These are phyloP conservation scores for Stercorarius parasiticus DNA, from an alignment of 2,113 vertebrate genomes.

Conservation along the genomic window DNA sequence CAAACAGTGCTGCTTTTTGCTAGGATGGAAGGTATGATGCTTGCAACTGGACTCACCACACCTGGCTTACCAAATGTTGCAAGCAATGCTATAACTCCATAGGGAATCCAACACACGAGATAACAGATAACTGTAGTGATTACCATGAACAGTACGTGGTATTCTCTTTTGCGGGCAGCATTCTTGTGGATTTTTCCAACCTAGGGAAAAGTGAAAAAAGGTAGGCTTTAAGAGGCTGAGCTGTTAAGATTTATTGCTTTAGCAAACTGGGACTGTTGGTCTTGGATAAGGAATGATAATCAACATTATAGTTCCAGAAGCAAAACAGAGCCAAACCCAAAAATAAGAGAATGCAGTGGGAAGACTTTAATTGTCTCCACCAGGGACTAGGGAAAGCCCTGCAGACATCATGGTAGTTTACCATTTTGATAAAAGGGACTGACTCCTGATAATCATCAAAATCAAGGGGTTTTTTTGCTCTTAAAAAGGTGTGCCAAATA, in stretches of 20 bases:
- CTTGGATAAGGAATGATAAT: neutral
- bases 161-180: slow-evolving; percentile 79
- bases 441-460: neutral
- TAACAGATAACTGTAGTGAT: slow-evolving; percentile 81
- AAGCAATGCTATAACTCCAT: slow-evolving; percentile 82
- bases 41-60: slow-evolving; percentile 78
- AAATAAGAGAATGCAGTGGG: neutral
- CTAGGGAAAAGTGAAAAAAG: slow-evolving; percentile 45
- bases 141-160: slow-evolving; percentile 83
- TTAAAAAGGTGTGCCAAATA: neutral
- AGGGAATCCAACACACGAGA: slow-evolving; percentile 84
- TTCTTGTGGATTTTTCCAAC: slow-evolving; percentile 82
- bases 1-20: slow-evolving; percentile 88
- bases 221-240: neutral
- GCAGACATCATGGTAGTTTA: neutral
- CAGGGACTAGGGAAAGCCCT: neutral
- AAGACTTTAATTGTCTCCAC: neutral
- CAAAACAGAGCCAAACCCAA: neutral
- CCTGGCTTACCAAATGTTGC: slow-evolving; percentile 81
- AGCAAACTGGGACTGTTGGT: neutral
- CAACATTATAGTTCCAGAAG: neutral
- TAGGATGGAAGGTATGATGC: slow-evolving; percentile 80
- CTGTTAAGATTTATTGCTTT: neutral
- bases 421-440: neutral
- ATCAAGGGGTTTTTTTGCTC: neutral